Evolutionary conservation across 2,113 vertebrate genomes (phyloP).

Genomic region (Poecile atricapillus): DNA sequence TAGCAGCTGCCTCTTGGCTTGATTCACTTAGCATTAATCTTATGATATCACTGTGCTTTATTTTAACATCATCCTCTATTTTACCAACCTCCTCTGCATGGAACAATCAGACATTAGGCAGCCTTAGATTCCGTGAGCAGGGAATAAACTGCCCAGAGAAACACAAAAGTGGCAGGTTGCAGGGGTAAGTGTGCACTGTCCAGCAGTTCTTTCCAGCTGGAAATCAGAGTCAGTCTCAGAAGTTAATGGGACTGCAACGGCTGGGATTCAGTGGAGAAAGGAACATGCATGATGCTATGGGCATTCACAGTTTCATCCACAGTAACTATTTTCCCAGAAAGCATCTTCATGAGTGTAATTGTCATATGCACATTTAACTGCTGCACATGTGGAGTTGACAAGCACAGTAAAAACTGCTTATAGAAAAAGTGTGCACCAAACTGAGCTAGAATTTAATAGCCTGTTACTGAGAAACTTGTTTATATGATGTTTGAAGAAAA

Average conservation of each 20-base stretch:
- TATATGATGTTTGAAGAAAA: not conserved
- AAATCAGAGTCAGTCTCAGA: not conserved
- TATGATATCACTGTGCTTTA: not conserved
- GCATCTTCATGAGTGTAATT: not conserved
- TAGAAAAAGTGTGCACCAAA: not conserved
- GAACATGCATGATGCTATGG: not conserved
- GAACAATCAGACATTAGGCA: not conserved
- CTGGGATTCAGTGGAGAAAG: not conserved
- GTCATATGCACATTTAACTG: not conserved
- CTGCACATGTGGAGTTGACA: not conserved
- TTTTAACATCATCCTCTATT: not conserved
- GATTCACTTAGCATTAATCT: not conserved
- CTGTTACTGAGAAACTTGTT: not conserved
- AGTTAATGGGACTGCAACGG: not conserved
- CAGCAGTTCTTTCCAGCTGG: not conserved
- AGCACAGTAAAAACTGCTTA: not conserved
- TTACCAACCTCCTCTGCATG: not conserved
- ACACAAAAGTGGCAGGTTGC: not conserved
- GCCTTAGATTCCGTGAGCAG: not conserved
- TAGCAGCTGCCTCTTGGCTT: not conserved
- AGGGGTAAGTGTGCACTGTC: not conserved
- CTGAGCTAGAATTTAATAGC: not conserved
- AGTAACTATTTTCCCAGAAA: not conserved
- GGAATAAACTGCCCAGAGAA: not conserved
- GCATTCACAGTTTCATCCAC: not conserved